Evolutionary conservation across 2,113 vertebrate species (phyloP).

Genomic region (Austrofundulus limnaeus): DNA sequence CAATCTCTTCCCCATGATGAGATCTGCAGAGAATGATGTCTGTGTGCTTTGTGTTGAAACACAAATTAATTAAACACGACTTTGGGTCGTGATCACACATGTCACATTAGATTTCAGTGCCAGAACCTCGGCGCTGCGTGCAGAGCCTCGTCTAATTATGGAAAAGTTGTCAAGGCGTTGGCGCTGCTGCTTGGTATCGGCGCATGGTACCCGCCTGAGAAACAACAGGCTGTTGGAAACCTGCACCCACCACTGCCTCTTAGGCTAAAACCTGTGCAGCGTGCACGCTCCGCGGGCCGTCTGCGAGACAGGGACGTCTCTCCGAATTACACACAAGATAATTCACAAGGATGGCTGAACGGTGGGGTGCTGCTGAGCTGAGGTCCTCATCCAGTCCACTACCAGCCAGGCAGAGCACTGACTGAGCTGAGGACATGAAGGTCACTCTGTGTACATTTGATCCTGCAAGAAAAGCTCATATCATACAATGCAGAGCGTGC

Average conservation of each 20-base stretch:
- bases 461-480: not conserved
- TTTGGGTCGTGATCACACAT: conserved; percentile 74
- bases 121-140: conserved; percentile 36
- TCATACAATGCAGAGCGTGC: not conserved
- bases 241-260: conserved; percentile 75
- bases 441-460: conserved; percentile 5
- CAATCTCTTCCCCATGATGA: conserved; percentile 21
- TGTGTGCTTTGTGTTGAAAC: conserved; percentile 24
- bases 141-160: conserved; percentile 72
- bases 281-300: conserved; percentile 44
- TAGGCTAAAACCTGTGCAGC: conserved; percentile 74
- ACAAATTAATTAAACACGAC: conserved; percentile 74
- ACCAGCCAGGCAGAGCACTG: conserved; percentile 27
- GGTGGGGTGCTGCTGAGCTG: conserved; percentile 33
- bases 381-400: conserved; percentile 48
- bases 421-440: conserved; percentile 32
- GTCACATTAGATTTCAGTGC: conserved; percentile 67
- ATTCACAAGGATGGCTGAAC: conserved; percentile 25
- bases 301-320: conserved; percentile 48
- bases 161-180: conserved; percentile 69
- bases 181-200: conserved; percentile 66
- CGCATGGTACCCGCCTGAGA: conserved; percentile 72
- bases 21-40: conserved; percentile 59
- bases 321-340: conserved; percentile 53
- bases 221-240: conserved; percentile 80